Percentiles rank a stretch among this genome's conserved stretches.
Conservation (phyloP, 2,113 vertebrate genomes). For the Theristicus caerulescens region DNA sequence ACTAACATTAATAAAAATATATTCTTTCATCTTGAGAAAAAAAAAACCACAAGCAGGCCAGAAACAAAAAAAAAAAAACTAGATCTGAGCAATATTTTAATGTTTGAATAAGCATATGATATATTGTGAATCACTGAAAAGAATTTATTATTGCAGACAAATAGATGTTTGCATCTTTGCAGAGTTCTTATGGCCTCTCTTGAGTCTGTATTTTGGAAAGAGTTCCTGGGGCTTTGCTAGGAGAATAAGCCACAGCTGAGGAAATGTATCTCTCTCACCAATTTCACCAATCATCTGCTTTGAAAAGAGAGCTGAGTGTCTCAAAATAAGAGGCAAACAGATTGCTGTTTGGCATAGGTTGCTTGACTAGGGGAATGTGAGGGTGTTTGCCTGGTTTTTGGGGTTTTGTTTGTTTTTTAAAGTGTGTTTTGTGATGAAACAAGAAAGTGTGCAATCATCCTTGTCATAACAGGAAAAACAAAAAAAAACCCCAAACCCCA, state of each 20-base stretch:
- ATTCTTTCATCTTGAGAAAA: background rate
- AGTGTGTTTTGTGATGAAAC: background rate
- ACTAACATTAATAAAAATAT: background rate
- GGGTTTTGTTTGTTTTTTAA: background rate
- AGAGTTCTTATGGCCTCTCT: background rate
- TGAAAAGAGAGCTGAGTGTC: background rate
- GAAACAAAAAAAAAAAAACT: too few species aligned
- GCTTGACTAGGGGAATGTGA: background rate
- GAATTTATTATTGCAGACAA: background rate
- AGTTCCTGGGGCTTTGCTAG: background rate
- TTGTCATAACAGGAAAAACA: background rate
- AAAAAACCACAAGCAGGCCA: background rate
- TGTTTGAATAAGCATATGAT: background rate
- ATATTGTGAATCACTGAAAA: background rate
- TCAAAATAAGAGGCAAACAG: background rate
- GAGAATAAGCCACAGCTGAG: background rate
- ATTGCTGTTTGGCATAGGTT: background rate
- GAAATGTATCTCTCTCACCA: background rate
- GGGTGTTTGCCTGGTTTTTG: background rate
- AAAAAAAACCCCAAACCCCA: background rate
- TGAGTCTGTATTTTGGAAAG: background rate
- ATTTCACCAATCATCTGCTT: background rate
- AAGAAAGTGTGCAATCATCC: background rate
- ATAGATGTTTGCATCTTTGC: background rate
- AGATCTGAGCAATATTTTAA: background rate